Conservation (phyloP, 2,888 invertebrate genomes). For the Patella ulyssiponensis region DNA sequence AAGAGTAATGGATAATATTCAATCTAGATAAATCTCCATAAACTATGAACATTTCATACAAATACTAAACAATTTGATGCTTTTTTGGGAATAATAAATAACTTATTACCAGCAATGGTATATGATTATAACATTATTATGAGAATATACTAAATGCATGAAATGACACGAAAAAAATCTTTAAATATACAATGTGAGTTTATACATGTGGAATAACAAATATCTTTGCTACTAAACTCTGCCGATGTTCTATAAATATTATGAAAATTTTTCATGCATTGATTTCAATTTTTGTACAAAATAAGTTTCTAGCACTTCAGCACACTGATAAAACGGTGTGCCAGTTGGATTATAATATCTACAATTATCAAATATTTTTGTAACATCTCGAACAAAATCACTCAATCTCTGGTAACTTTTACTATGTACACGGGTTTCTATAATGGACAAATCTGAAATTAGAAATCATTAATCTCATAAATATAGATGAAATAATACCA, state of each 20-base stretch:
- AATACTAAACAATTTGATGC: conserved; percentile 1
- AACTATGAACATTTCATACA: conserved; percentile 4
- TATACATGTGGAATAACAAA: no score
- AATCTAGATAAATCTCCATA: background rate
- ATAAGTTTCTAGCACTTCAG: conserved; percentile 93
- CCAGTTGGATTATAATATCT: conserved; percentile 96
- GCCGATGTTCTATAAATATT: background rate
- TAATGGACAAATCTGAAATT: conserved; percentile 89
- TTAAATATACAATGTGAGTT: no score
- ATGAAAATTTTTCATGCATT: conserved; percentile 36
- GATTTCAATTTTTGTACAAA: conserved; percentile 76
- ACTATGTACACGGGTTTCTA: conserved; percentile 85
- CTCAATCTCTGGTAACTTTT: conserved; percentile 88
- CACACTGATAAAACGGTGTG: conserved; percentile 95
- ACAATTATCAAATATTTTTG: conserved; percentile 98
- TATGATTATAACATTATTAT: background rate
- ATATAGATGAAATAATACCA: no score
- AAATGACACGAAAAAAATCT: background rate
- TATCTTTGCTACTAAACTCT: no score
- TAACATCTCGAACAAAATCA: conserved; percentile 97
- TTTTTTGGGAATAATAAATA: background rate
- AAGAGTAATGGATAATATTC: no score
- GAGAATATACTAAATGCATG: background rate
- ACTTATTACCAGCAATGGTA: background rate
- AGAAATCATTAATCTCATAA: background rate